Base-by-base conservation (phyloP, 2,888 invertebrate species). In the Torymus tubicola region DNA sequence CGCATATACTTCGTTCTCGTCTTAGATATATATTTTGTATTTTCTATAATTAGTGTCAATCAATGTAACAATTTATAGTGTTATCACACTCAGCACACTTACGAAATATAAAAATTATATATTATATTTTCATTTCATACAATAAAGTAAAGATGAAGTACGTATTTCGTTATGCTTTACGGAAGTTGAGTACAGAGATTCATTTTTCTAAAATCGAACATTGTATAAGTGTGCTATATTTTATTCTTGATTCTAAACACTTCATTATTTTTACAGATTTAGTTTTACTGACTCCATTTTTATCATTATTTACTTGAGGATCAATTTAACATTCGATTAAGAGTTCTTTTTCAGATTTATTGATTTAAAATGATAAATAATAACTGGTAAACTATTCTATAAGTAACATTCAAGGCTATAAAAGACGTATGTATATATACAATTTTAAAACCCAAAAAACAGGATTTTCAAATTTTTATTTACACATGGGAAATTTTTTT, bases 11-110 rank as follows among this genome's bases (percentile, higher is more conserved):
- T 50, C 13, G 5, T 67, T 61, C 42, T 69, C 31, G 58, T 57
- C 21, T 18, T 65, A 31, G 24, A 58, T 13, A 24, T 76, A 76
- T 76, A 69, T 76, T 53, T 52, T 16, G 14, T 42, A 31, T 42
- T 31, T 64, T 68, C 18, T n/a, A 70, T 11, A 71, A 65, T 71
- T 57, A 63, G 61, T 55, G 24, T 69, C 12, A 57, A 73, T 81
- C 31, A 50, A 57, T 58, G 55, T 70, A 70, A 75, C 21, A 71
- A 74, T 55, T 68, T 64, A 61, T 68, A 68, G 64, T 50, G 55
- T 78, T 68, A 79, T 71, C 64, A 68, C 61, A 75, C 73, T 69
- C 50, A 58, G 50, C 69, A 77, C 64, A 81, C 70, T 73, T 57
- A 61, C 52, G 55, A 57, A 74, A 65, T 74, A 78, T 70, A 70